phyloP scores from a whole-genome alignment of 2,113 vertebrate genomes.

The Chauna torquata region DNA sequence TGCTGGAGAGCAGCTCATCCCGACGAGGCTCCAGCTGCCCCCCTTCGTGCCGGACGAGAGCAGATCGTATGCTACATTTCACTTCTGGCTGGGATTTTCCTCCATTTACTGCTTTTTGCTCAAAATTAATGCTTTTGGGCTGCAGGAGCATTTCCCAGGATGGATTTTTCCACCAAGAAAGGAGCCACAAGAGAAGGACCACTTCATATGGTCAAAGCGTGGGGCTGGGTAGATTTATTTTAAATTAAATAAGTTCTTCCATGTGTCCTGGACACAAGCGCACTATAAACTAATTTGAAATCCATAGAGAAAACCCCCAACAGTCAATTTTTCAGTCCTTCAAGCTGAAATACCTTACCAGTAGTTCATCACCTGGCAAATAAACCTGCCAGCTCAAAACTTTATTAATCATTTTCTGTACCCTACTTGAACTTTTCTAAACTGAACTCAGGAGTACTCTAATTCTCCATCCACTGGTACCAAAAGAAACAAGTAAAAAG shows the following conservation, averaged over 20 bases:
- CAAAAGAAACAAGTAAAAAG: not conserved
- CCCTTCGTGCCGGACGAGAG: not conserved
- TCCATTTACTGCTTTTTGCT: slow-evolving; percentile 17
- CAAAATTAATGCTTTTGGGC: slow-evolving; percentile 21
- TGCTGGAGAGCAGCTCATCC: slow-evolving; percentile 41
- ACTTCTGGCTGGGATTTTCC: slow-evolving; percentile 26
- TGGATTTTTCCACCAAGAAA: slow-evolving; percentile 56
- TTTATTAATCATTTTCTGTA: slow-evolving; percentile 57
- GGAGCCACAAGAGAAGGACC: slow-evolving; percentile 36
- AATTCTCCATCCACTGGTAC: not conserved
- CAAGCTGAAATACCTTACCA: slow-evolving; percentile 20
- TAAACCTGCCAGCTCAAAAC: slow-evolving; percentile 55
- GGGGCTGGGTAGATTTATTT: slow-evolving; percentile 64
- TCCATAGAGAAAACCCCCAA: slow-evolving; percentile 29
- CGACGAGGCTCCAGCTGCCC: not conserved
- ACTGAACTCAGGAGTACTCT: not conserved
- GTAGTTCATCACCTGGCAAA: slow-evolving; percentile 68
- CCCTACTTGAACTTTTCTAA: slow-evolving; percentile 55
- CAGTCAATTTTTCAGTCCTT: slow-evolving; percentile 48
- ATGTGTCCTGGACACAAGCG: slow-evolving; percentile 51
- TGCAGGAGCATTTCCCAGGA: slow-evolving; percentile 38
- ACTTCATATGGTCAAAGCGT: slow-evolving; percentile 49
- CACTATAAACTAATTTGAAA: slow-evolving; percentile 56
- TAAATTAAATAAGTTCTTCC: slow-evolving; percentile 67
- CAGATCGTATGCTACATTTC: slow-evolving; percentile 51